Evolutionary conservation across 1,140 invertebrate genomes (phyloP).

Genomic region (Pararge aegeria): DNA sequence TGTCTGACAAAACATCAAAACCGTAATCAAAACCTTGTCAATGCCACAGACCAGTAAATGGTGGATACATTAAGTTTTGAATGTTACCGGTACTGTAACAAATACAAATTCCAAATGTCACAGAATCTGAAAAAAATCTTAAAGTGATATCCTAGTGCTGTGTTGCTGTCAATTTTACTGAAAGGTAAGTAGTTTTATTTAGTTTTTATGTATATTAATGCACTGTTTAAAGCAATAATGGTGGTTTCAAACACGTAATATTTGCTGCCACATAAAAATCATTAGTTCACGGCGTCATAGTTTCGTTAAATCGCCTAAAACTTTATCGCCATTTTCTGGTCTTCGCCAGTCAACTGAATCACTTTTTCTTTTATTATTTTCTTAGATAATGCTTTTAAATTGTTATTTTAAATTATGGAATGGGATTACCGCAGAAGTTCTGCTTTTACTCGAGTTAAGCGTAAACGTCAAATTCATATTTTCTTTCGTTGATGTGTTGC

Average conservation of each 20-base stretch:
- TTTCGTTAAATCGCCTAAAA: slow-evolving; percentile 2
- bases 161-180: slow-evolving; percentile 68
- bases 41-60: too few species aligned
- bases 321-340: slow-evolving; percentile 71
- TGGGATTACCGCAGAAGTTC: background rate
- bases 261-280: background rate
- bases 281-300: background rate
- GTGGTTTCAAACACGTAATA: background rate
- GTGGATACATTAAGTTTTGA: slow-evolving; percentile 14
- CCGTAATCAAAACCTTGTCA: too few species aligned
- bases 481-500: slow-evolving; percentile 1
- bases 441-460: background rate
- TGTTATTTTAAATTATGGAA: background rate
- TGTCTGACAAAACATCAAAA: too few species aligned
- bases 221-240: background rate
- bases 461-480: background rate
- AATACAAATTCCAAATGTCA: too few species aligned
- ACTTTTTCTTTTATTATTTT: slow-evolving; percentile 41
- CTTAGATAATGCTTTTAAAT: background rate
- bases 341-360: slow-evolving; percentile 47
- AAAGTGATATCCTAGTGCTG: slow-evolving; percentile 70
- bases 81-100: slow-evolving; percentile 49
- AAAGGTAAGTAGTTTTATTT: slow-evolving; percentile 65
- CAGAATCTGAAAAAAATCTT: too few species aligned
- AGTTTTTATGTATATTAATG: slow-evolving; percentile 20